Percentiles rank a stretch among this genome's conserved stretches.
Evolutionary conservation across 2,113 vertebrate species (phyloP).

Genomic region (Saccopteryx leptura): DNA sequence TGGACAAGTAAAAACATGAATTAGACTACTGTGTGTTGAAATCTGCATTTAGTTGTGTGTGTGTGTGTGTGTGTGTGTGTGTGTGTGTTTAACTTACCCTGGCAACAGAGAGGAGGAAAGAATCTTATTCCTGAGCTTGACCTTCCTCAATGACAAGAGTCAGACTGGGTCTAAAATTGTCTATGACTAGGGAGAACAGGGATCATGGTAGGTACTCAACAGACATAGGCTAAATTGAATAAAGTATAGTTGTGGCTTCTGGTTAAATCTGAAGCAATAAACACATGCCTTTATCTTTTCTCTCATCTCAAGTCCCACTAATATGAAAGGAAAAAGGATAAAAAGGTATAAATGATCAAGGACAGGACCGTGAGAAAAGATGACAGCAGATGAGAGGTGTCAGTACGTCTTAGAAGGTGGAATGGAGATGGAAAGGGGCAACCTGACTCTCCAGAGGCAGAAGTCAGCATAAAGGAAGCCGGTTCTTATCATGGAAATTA

Average conservation of each 20-base stretch:
- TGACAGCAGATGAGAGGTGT: background rate
- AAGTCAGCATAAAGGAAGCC: background rate
- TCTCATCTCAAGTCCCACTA: background rate
- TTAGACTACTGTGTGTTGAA: background rate
- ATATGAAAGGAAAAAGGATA: background rate
- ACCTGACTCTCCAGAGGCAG: background rate
- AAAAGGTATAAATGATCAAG: background rate
- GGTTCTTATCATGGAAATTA: background rate
- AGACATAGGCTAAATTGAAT: background rate
- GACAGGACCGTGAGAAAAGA: background rate
- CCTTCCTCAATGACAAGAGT: background rate
- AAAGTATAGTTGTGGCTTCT: background rate
- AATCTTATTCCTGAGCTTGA: background rate
- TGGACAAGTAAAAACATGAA: background rate
- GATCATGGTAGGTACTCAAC: background rate
- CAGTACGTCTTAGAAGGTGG: background rate
- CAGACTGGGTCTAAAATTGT: background rate
- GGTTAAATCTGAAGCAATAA: background rate
- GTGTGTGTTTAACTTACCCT: background rate
- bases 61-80: background rate
- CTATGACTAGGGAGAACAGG: background rate
- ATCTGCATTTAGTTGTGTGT: background rate
- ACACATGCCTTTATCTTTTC: background rate
- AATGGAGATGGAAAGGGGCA: background rate
- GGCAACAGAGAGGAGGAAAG: background rate